Base-by-base conservation (phyloP, 2,113 vertebrate species). In the Eonycteris spelaea region DNA sequence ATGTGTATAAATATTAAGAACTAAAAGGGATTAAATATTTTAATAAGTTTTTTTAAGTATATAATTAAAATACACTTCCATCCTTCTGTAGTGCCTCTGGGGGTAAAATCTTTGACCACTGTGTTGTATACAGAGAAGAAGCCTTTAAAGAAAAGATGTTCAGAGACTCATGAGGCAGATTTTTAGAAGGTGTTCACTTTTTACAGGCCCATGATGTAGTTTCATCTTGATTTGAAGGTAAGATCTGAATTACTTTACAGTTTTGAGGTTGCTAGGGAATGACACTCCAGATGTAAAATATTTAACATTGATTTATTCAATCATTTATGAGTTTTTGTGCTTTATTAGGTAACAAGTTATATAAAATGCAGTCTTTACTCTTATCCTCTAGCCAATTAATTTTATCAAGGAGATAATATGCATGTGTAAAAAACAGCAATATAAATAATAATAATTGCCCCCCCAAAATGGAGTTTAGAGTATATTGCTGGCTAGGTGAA, bases 71-170 rank as follows among this genome's bases (percentile, higher is more conserved):
- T 59, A 14, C 68, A 48, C 33, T 88, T 16, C 22, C 86, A 0
- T 26, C 43, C 14, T 88, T 92, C 95, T 74, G 6, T 86, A 99
- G 99, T 45, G 99, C 99, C 73, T 99, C 99, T n/a, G 99, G 99
- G 67, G 99, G 99, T 2, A 99, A 99, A 97, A 99, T 99, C 96
- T 99, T 99, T 97, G 97, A 99, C 98, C 99, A 99, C 53, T 99
- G 99, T 82, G 99, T 99, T 26, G 99, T 99, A 4, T 99, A 99
- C 87, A 99, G 98, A 48, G 99, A 99, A 24, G 99, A 99, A 45
- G 99, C 99, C 74, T 99, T 99, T 97, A 99, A 99, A n/a, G 99
- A 99, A 98, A 98, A 95, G 99, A 99, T 61, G 99, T 99, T 61
- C 99, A 99, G 86, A 98, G 99, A 93, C 99, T 99, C 91, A 99